Percentiles rank a stretch among this genome's conserved stretches.
These are phyloP conservation scores for Argyrosomus regius DNA, from an alignment of 2,797 vertebrate species.

Conservation along the genomic window DNA sequence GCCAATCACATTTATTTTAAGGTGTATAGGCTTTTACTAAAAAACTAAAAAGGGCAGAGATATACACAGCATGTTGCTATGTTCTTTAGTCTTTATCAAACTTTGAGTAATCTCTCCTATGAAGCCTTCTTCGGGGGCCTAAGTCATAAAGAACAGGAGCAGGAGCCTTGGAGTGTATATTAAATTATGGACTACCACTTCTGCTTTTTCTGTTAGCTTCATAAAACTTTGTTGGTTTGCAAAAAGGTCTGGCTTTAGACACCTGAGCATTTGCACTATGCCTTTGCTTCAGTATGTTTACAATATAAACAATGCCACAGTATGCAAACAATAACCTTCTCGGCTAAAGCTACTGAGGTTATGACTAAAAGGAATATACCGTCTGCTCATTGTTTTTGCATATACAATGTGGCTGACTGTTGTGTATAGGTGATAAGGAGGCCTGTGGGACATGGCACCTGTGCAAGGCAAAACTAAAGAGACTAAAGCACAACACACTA, in stretches of 20 bases:
- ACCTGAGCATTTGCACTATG: constrained; percentile 2
- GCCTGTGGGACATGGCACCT: constrained; percentile 10
- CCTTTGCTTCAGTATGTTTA: constrained; percentile 12
- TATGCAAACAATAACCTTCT: constrained; percentile 18
- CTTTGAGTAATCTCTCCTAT: constrained; percentile 32
- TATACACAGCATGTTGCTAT: constrained; percentile 32
- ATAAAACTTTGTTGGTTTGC: constrained; percentile 37
- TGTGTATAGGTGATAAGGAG: constrained; percentile 26
- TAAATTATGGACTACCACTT: constrained; percentile 41
- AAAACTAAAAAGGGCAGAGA: constrained; percentile 55
- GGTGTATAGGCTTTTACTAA: constrained; percentile 48
- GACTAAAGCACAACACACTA: background rate
- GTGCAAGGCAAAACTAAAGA: constrained; percentile 8
- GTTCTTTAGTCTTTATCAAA: constrained; percentile 41
- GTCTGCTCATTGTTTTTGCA: constrained; percentile 18
- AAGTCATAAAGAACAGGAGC: constrained; percentile 36
- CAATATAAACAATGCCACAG: background rate
- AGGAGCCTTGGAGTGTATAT: constrained; percentile 34
- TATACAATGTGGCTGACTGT: constrained; percentile 13
- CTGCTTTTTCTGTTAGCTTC: constrained; percentile 9
- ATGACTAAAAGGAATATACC: background rate
- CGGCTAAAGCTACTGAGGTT: background rate
- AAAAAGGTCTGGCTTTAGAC: constrained; percentile 29
- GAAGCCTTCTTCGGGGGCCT: constrained; percentile 36
- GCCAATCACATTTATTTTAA: constrained; percentile 64